phyloP scores from a whole-genome alignment of 2,888 invertebrate species.

The Tipula vernalis region DNA sequence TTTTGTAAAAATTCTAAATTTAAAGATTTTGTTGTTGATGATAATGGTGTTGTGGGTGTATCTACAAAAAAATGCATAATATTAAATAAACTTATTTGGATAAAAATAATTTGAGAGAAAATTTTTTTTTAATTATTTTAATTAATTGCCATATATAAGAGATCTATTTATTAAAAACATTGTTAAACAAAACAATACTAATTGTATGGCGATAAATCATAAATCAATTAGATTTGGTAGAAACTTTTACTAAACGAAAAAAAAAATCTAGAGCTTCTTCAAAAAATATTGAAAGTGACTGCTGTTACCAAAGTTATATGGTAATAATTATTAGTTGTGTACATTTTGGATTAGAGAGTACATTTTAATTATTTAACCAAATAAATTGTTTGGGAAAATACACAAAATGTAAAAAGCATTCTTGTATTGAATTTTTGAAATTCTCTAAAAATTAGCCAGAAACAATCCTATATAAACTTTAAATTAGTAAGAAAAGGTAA shows the following conservation, averaged over 20 bases:
- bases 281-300: background rate
- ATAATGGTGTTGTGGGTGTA: slow-evolving; percentile 34
- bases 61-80: slow-evolving; percentile 19
- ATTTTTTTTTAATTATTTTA: background rate
- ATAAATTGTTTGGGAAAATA: background rate
- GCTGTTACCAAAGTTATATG: background rate
- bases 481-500: too few relatives aligned
- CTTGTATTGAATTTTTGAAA: background rate
- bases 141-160: background rate
- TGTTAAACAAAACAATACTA: background rate
- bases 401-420: background rate
- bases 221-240: background rate
- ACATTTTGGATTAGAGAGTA: background rate
- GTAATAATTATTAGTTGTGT: background rate
- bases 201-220: background rate
- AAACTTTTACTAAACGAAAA: background rate
- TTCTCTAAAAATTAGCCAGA: too few relatives aligned
- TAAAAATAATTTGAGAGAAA: background rate
- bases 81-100: background rate
- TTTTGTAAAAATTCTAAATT: slow-evolving; percentile 71
- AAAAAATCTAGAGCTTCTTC: background rate
- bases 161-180: background rate
- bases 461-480: too few relatives aligned
- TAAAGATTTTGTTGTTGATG: slow-evolving; percentile 50
- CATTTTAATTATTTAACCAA: background rate